Evolutionary conservation across 2,113 vertebrate genomes (phyloP).

Genomic region (Strix aluco): DNA sequence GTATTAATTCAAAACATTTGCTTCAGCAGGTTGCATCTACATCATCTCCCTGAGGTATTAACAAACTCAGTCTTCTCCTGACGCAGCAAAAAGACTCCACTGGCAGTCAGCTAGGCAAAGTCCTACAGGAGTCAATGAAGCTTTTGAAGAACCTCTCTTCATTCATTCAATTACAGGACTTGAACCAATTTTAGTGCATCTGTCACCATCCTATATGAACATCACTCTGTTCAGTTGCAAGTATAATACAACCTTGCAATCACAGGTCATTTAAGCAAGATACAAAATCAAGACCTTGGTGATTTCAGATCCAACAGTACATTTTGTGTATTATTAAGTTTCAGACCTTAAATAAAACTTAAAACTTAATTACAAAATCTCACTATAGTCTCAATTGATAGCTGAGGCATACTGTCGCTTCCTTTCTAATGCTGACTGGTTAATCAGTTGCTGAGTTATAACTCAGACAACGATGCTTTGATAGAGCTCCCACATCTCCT

Average conservation of each 20-base stretch:
- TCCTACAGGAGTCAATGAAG: slow-evolving; percentile 36
- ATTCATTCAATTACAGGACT: slow-evolving; percentile 54
- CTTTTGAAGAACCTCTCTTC: slow-evolving; percentile 37
- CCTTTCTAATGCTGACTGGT: background rate
- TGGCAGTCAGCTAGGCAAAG: background rate
- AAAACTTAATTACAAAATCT: slow-evolving; percentile 1
- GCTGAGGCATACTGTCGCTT: background rate
- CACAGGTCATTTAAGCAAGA: slow-evolving; percentile 54
- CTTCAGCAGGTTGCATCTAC: background rate
- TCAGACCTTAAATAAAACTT: slow-evolving; percentile 34
- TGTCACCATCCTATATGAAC: slow-evolving; percentile 40
- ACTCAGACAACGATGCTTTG: background rate
- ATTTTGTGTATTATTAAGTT: slow-evolving; percentile 56
- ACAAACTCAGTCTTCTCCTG: background rate
- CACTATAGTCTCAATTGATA: background rate
- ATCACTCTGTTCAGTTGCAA: slow-evolving; percentile 31
- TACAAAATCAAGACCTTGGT: slow-evolving; percentile 44
- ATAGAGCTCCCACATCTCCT: slow-evolving; percentile 1
- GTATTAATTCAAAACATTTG: background rate
- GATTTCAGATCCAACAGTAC: slow-evolving; percentile 54
- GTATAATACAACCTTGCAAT: slow-evolving; percentile 58
- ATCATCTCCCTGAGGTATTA: background rate
- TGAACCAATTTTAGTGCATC: slow-evolving; percentile 57
- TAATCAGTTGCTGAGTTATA: slow-evolving; percentile 35
- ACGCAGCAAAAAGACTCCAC: background rate